Evolutionary conservation across 2,888 invertebrate species (phyloP).

Genomic region (Piscicola geometra): DNA sequence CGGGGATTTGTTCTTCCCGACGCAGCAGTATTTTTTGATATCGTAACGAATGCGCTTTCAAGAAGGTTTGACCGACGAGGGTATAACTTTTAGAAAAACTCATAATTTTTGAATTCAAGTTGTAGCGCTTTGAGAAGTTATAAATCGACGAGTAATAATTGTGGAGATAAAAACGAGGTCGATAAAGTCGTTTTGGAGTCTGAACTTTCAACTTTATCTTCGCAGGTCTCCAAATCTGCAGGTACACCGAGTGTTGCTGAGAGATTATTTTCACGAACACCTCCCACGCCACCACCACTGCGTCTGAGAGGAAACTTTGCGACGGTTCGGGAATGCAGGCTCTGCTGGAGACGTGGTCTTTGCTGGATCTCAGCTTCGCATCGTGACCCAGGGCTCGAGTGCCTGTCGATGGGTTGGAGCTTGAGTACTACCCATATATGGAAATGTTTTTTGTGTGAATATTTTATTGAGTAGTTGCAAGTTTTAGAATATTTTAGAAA

Average conservation of each 20-base stretch:
- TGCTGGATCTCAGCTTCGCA: slow-evolving; percentile 40
- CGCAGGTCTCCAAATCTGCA: slow-evolving; percentile 33
- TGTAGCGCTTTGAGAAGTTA: background rate
- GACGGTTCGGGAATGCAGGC: slow-evolving; percentile 40
- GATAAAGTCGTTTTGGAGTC: too few species aligned
- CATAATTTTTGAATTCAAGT: slow-evolving; percentile 2
- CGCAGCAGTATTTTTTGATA: slow-evolving; percentile 35
- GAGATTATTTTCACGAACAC: slow-evolving; percentile 41
- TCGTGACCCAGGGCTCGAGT: slow-evolving; percentile 40
- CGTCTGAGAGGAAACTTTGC: slow-evolving; percentile 38
- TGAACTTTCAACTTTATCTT: background rate
- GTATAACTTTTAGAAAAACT: slow-evolving; percentile 30
- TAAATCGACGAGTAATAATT: background rate
- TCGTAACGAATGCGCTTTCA: slow-evolving; percentile 35
- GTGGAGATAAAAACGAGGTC: background rate
- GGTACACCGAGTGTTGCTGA: slow-evolving; percentile 37
- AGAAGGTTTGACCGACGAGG: slow-evolving; percentile 41
- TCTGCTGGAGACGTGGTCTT: slow-evolving; percentile 35
- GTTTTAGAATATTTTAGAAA: too few species aligned
- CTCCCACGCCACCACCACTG: slow-evolving; percentile 40
- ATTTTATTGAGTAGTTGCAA: too few species aligned
- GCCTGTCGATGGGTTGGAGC: slow-evolving; percentile 28
- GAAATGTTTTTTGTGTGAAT: too few species aligned
- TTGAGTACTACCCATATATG: background rate
- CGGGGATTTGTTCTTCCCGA: slow-evolving; percentile 18